Evolutionary conservation across 2,797 vertebrate genomes (phyloP).

Genomic region (Setipinna tenuifilis): DNA sequence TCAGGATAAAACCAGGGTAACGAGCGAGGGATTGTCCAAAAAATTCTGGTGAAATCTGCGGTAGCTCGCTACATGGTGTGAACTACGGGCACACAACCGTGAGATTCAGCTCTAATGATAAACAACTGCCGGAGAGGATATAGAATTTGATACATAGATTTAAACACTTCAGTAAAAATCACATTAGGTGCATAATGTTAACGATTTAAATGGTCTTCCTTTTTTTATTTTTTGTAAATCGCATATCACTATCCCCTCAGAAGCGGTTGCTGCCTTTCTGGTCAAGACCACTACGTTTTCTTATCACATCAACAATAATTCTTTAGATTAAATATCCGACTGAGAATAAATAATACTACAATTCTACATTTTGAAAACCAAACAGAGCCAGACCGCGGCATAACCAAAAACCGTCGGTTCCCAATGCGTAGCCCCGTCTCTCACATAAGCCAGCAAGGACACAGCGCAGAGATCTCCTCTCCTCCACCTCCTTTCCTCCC

Average conservation of each 20-base stretch:
- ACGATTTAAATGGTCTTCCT: neutral
- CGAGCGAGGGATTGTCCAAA: neutral
- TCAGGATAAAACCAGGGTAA: neutral
- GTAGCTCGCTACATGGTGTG: neutral
- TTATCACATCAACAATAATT: neutral
- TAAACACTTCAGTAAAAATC: neutral
- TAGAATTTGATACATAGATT: neutral
- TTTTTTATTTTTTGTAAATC: neutral
- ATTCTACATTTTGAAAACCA: neutral
- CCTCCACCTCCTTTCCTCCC: slow-evolving; percentile 15
- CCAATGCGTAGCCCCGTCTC: slow-evolving; percentile 34
- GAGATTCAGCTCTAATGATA: neutral
- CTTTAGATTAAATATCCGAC: neutral
- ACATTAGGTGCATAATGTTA: neutral
- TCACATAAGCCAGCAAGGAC: slow-evolving; percentile 67
- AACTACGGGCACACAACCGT: neutral
- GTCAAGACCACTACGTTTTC: neutral
- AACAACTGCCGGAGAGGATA: neutral
- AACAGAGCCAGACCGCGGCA: neutral
- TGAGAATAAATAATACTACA: neutral
- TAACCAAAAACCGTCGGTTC: neutral
- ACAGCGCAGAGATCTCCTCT: slow-evolving; percentile 57
- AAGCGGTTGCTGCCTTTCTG: neutral
- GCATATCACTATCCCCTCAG: neutral
- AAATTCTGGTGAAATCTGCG: neutral